phyloP scores from a whole-genome alignment of 2,888 invertebrate species.

The Andrena camellia region DNA sequence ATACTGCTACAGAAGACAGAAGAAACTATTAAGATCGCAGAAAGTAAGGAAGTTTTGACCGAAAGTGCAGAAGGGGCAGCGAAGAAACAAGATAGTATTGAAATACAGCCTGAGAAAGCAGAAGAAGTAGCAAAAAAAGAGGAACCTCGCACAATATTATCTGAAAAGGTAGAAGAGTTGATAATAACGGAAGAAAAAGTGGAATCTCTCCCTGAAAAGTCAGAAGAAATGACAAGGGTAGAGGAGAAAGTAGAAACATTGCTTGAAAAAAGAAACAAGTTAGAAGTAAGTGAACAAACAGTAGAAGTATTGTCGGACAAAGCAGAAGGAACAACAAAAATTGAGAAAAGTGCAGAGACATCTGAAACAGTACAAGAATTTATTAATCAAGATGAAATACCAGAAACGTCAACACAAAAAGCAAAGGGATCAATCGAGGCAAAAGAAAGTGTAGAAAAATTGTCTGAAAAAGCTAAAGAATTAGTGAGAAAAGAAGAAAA shows the following conservation, averaged over 20 bases:
- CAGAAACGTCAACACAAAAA: background rate
- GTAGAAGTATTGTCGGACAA: background rate
- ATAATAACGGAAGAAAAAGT: slow-evolving; percentile 24
- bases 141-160: background rate
- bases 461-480: background rate
- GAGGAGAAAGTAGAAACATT: slow-evolving; percentile 11
- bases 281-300: slow-evolving; percentile 7
- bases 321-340: background rate
- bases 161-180: slow-evolving; percentile 10
- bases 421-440: background rate
- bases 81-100: background rate
- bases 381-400: background rate
- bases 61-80: background rate
- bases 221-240: background rate
- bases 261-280: background rate
- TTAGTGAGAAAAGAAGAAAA: background rate
- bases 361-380: background rate
- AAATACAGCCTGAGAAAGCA: background rate
- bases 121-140: background rate
- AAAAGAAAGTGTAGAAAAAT: background rate
- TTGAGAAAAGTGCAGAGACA: background rate
- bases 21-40: background rate
- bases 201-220: background rate
- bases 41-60: background rate
- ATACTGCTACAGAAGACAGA: background rate